Evolutionary conservation across 2,888 invertebrate species (phyloP).

Genomic region (Heterodera filipjevi): DNA sequence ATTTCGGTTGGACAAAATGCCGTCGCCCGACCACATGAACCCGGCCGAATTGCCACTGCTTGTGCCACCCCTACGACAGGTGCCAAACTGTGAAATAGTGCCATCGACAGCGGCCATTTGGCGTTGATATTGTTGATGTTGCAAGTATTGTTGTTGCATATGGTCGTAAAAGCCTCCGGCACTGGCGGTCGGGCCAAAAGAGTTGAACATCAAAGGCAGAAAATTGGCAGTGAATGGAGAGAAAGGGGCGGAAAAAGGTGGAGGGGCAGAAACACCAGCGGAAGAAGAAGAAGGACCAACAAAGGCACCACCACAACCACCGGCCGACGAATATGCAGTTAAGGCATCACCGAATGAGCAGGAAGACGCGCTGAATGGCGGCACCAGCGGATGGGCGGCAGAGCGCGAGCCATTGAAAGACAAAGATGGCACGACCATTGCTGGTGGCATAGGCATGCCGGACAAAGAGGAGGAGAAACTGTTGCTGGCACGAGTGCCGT

Average conservation of each 20-base stretch:
- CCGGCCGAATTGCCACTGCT: neutral
- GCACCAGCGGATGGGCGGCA: neutral
- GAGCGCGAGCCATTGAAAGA: constrained; percentile 31
- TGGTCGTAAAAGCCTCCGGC: constrained; percentile 29
- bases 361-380: neutral
- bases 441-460: neutral
- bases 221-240: neutral
- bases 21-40: neutral
- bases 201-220: neutral
- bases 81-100: neutral
- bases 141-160: constrained; percentile 36
- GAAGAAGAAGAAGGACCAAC: neutral
- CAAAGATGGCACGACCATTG: constrained; percentile 29
- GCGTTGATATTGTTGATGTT: neutral
- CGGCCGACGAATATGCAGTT: neutral
- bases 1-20: neutral
- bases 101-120: neutral
- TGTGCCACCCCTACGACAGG: neutral
- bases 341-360: too few relatives aligned
- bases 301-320: too few relatives aligned
- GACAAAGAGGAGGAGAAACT: neutral
- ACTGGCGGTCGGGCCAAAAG: neutral
- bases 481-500: neutral
- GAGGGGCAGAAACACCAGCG: neutral
- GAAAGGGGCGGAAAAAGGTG: neutral